Evolutionary conservation across 2,113 vertebrate genomes (phyloP), one percentile per base, ranked within the genome.

Genomic region (Scopus umbretta): DNA sequence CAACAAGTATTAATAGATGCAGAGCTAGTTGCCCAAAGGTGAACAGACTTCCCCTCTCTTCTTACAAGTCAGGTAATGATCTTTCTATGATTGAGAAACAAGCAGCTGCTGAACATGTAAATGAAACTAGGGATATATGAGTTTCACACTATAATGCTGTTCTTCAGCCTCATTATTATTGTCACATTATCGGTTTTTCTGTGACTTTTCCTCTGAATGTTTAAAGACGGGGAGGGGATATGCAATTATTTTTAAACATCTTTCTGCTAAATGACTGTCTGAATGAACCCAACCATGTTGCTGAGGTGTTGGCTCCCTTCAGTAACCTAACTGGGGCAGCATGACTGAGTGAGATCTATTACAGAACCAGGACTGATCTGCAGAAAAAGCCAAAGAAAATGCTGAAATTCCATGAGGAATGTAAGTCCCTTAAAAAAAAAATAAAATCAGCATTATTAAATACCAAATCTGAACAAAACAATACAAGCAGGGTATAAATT

Each of bases 31-130:
- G 96, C 97, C 92, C 92, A 92, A 87, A 97, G 95, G 85, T 96
- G 97, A 97, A 94, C 87, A 95, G 85, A 91, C 92, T 91, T 90
- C 16, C 73, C 79, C 65, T 89, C 94, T 95, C 93, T 65, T 72
- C 87, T 95, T 97, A 92, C 92, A 95, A 94, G 82, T 71, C 87
- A 90, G 79, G 72, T 94, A 91, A 92, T 62, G 91, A 94, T 92
- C 72, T 78, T 85, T 78, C 29, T 79, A 18, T 73, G 85, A n/a
- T 32, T 1, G 18, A 88, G 79, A 82, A 95, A 94, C 66, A 78
- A 92, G 76, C 94, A 97, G 87, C 96, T 96, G 94, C 91, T 95
- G 81, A 80, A 95, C 94, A 95, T 95, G 96, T 94, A 96, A 97
- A 96, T 96, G 91, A 96, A 92, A 92, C 63, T 63, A 55, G 47